Evolutionary conservation across 2,113 vertebrate genomes (phyloP).

Genomic region (Psophia crepitans): DNA sequence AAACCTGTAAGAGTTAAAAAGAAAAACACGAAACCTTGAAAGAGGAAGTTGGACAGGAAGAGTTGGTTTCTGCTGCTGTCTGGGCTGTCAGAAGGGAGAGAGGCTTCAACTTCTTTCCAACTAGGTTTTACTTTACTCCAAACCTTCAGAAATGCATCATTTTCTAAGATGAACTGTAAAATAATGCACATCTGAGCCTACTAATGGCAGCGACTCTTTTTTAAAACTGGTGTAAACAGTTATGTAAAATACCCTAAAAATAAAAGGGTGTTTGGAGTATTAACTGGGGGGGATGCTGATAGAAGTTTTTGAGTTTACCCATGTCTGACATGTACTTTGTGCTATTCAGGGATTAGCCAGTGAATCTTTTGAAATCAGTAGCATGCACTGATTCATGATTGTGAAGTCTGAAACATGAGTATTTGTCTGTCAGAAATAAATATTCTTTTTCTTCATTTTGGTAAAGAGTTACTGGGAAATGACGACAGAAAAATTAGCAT

Average conservation of each 20-base stretch:
- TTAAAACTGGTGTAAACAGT: not conserved
- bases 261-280: not conserved
- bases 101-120: not conserved
- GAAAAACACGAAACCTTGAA: constrained; percentile 3
- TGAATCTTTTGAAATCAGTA: not conserved
- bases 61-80: constrained; percentile 44
- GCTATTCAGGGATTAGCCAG: not conserved
- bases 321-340: not conserved
- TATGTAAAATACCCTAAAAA: not conserved
- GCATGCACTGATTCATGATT: not conserved
- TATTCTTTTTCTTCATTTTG: not conserved
- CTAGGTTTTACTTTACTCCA: not conserved
- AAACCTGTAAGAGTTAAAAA: not conserved
- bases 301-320: not conserved
- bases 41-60: constrained; percentile 69
- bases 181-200: not conserved
- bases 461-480: not conserved
- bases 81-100: not conserved
- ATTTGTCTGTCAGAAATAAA: not conserved
- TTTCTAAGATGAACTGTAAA: not conserved
- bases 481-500: not conserved
- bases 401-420: not conserved
- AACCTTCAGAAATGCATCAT: not conserved
- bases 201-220: not conserved
- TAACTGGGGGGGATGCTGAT: not conserved